phyloP scores from a whole-genome alignment of 2,797 vertebrate species.

The Periparus ater region DNA sequence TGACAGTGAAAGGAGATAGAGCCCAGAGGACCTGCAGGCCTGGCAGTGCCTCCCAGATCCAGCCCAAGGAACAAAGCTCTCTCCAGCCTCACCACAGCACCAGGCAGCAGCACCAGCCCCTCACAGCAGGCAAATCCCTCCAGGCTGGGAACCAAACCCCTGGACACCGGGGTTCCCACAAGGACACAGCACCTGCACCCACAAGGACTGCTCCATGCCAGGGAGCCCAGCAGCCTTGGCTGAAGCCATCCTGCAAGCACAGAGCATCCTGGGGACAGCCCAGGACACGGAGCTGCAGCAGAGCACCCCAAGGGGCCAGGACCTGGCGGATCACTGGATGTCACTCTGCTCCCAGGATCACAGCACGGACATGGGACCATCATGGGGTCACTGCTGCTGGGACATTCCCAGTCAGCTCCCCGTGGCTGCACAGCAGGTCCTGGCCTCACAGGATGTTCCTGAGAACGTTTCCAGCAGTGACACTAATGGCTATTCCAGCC shows the following conservation, averaged over 20 bases:
- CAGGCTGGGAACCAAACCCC: neutral
- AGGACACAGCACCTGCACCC: fast-evolving
- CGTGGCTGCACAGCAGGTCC: fast-evolving
- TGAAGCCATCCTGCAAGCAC: neutral
- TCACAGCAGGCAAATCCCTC: neutral
- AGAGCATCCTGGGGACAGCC: neutral
- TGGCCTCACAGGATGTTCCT: neutral
- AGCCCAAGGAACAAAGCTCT: neutral
- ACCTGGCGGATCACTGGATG: fast-evolving
- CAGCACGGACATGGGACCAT: fast-evolving
- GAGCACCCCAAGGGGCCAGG: neutral
- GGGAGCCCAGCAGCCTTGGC: neutral
- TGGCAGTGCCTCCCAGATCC: fast-evolving
- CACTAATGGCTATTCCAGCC: conserved; percentile 31
- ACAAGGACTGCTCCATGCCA: neutral
- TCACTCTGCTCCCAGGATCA: neutral
- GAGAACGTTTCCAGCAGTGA: neutral
- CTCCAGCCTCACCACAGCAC: neutral
- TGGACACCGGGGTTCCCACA: neutral
- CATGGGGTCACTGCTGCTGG: neutral
- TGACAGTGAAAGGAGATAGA: neutral
- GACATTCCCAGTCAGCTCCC: neutral
- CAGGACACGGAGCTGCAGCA: fast-evolving
- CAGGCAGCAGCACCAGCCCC: neutral
- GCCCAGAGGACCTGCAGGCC: neutral